Base-by-base conservation (phyloP, 2,888 invertebrate genomes). In the Coleophora deauratella region DNA sequence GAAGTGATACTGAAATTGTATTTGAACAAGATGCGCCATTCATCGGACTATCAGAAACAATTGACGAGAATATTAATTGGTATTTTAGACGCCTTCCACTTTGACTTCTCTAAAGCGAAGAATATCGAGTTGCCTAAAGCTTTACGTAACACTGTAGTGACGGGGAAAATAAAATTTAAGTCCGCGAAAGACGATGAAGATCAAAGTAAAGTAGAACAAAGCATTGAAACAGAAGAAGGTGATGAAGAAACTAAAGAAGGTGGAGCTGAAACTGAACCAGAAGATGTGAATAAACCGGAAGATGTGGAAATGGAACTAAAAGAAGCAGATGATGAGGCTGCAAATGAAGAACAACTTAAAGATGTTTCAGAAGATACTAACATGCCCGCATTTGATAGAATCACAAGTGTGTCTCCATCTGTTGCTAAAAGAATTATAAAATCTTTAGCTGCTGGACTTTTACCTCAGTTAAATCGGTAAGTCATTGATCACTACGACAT, bases 1-100 rank as follows among this genome's bases (percentile, higher is more conserved):
- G 92, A 95, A 61, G 88, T 91, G 0, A 86, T 97, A 30, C 77
- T 99, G 3, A 93, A 93, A 54, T 88, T 90, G 55, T 97, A 96
- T 70, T 80, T 99, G 30, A 87, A 88, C 41, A 91, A 92, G 74
- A 86, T 99, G 66, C 88, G 92, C 1, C 86, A 87, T 37, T 89
- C 91, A 8, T 72, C 89, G 0, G 92, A 93, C 31, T 91, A 91
- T 65, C 97, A 97, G 60, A 96, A 93, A 56, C 94, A 96, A 57
- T 81, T 93, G 43, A 93, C 96, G 8, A 87, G 92, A 42, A 86
- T 94, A 42, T 86, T 93, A 10, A 90, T 93, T 0, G 90, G 90
- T 0, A 91, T 98, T 46, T 82, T 98, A 48, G 96, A 98, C 66
- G 91, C 93, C 0, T 98, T 98, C 64, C 98, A 98, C 77, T 98